Percentiles rank a stretch among this genome's conserved stretches.
phyloP scores from a whole-genome alignment of 2,797 vertebrate genomes.

The Distichodus sexfasciatus region DNA sequence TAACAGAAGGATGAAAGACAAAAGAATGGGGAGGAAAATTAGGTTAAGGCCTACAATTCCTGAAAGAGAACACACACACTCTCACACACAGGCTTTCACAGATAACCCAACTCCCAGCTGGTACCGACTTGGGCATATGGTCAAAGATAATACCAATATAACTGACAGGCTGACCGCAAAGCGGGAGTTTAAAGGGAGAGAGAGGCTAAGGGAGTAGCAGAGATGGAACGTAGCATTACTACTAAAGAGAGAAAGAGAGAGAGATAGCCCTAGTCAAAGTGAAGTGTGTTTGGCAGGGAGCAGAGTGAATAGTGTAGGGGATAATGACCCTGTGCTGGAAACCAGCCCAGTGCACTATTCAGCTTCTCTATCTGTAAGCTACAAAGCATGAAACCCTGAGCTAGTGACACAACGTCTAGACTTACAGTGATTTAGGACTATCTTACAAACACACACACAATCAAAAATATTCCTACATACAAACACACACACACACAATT shows the following conservation, averaged over 20 bases:
- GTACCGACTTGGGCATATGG: not conserved
- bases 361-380: constrained; percentile 5
- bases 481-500: too few species aligned
- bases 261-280: not conserved
- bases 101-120: not conserved
- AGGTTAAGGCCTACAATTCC: not conserved
- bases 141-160: constrained; percentile 5
- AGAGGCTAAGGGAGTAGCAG: not conserved
- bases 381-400: not conserved
- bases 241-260: not conserved
- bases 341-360: constrained; percentile 27
- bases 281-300: constrained; percentile 33
- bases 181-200: not conserved
- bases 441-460: not conserved
- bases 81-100: not conserved
- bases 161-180: not conserved
- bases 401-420: not conserved
- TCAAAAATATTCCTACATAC: not conserved
- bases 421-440: constrained; percentile 13
- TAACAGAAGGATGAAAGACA: too few species aligned
- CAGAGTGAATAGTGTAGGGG: constrained; percentile 4
- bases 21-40: too few species aligned
- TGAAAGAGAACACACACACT: not conserved
- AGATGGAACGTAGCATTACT: not conserved
- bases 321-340: constrained; percentile 42